A percentile compares a stretch with the other conserved stretches of the same genome.
phyloP scores from a whole-genome alignment of 2,113 vertebrate genomes.

The Sitta europaea region DNA sequence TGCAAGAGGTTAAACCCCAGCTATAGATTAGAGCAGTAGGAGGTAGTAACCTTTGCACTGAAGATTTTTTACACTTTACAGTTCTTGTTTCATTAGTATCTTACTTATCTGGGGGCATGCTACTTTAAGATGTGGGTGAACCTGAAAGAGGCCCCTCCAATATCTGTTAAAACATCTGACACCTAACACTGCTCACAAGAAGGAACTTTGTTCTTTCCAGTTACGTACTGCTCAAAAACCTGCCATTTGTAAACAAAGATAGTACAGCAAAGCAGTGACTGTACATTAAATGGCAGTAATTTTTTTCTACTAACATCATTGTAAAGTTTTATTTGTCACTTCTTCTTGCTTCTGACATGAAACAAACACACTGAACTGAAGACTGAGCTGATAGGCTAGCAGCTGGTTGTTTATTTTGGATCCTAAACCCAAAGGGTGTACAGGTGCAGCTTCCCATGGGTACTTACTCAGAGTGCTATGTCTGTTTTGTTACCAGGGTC shows the following conservation, averaged over 20 bases:
- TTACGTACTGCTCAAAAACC: not conserved
- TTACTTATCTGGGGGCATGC: not conserved
- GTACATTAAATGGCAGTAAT: not conserved
- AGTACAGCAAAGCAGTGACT: not conserved
- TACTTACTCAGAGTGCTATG: not conserved
- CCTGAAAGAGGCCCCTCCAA: not conserved
- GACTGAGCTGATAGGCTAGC: not conserved
- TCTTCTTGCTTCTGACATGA: not conserved
- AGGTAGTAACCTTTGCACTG: conserved; percentile 21
- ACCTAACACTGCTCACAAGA: not conserved
- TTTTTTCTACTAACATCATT: not conserved
- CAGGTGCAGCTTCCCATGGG: not conserved
- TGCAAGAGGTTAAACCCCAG: not conserved
- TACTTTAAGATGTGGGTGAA: not conserved
- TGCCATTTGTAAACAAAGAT: not conserved
- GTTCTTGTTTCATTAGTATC: not conserved
- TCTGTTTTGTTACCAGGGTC: not conserved
- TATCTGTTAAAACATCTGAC: not conserved
- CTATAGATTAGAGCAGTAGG: not conserved
- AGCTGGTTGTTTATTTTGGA: not conserved
- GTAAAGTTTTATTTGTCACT: not conserved
- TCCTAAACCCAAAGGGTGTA: not conserved
- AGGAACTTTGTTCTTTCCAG: not conserved
- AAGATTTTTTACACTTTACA: not conserved
- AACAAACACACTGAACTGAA: not conserved